Percentiles rank a stretch among this genome's conserved stretches.
phyloP scores from a whole-genome alignment of 1,140 invertebrate species.

The Araneus ventricosus region DNA sequence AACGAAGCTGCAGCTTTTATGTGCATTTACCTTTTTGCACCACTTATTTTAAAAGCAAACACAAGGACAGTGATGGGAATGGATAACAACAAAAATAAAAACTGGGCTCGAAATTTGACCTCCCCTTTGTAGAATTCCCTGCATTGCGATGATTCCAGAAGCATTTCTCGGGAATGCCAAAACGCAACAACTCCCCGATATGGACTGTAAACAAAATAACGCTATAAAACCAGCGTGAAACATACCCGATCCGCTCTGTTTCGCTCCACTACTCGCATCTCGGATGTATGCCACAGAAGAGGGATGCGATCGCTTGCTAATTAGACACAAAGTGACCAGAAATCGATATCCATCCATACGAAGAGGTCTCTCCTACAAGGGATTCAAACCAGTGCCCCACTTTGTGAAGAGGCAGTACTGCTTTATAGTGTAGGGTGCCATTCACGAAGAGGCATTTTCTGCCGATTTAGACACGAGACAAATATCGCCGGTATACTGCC shows the following conservation, averaged over 20 bases:
- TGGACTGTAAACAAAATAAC: slow-evolving; percentile 23
- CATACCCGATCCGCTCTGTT: slow-evolving; percentile 51
- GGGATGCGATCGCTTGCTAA: slow-evolving; percentile 11
- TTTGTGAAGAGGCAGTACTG: background rate
- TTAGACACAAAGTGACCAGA: slow-evolving; percentile 10
- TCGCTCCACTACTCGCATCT: slow-evolving; percentile 29
- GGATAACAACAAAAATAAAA: too few relatives aligned
- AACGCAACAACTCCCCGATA: background rate
- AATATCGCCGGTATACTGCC: too few relatives aligned
- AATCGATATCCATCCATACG: background rate
- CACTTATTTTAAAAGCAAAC: background rate
- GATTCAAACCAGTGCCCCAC: background rate
- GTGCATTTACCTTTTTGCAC: too few relatives aligned
- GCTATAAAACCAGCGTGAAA: background rate
- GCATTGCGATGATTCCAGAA: background rate
- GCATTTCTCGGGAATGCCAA: background rate
- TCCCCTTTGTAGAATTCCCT: background rate
- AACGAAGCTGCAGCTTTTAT: too few relatives aligned
- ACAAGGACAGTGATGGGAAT: background rate
- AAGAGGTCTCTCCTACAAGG: background rate
- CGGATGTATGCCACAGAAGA: slow-evolving; percentile 29
- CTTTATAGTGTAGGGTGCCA: background rate
- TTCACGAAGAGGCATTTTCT: background rate
- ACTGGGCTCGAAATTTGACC: background rate
- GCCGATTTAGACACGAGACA: background rate